phyloP scores from a whole-genome alignment of 1,140 invertebrate genomes.

The Drosophila orena region DNA sequence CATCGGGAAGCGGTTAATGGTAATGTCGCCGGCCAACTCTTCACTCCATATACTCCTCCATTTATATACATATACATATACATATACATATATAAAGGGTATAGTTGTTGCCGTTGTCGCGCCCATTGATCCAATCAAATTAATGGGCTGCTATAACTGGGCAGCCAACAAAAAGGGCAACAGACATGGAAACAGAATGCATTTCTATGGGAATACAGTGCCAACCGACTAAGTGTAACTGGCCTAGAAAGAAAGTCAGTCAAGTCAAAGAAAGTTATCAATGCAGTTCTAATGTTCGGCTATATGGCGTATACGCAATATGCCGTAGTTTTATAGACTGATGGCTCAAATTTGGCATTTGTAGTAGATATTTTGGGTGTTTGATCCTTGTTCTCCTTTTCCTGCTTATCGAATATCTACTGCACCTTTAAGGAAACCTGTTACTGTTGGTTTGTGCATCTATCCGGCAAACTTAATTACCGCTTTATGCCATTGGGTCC shows the following conservation, averaged over 20 bases:
- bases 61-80: conserved; percentile 13
- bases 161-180: conserved; percentile 36
- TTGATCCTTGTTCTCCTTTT: background rate
- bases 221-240: background rate
- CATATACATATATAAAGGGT: conserved; percentile 25
- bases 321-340: too few relatives aligned
- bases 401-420: conserved; percentile 5
- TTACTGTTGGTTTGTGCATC: conserved; percentile 57
- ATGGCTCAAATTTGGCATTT: too few relatives aligned
- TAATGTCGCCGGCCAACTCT: conserved; percentile 11
- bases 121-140: conserved; percentile 79
- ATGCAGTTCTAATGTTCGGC: too few relatives aligned
- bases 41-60: conserved; percentile 17
- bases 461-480: conserved; percentile 81
- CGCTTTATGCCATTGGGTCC: conserved; percentile 83
- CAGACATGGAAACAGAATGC: conserved; percentile 42
- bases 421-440: conserved; percentile 31
- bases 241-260: too few relatives aligned
- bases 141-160: conserved; percentile 72
- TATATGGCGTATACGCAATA: too few relatives aligned
- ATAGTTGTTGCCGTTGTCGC: conserved; percentile 65
- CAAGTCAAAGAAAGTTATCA: too few relatives aligned
- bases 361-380: too few relatives aligned
- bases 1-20: conserved; percentile 49
- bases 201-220: conserved; percentile 66